Base-by-base conservation (phyloP, 1,140 invertebrate species). In the Anoplophora glabripennis region DNA sequence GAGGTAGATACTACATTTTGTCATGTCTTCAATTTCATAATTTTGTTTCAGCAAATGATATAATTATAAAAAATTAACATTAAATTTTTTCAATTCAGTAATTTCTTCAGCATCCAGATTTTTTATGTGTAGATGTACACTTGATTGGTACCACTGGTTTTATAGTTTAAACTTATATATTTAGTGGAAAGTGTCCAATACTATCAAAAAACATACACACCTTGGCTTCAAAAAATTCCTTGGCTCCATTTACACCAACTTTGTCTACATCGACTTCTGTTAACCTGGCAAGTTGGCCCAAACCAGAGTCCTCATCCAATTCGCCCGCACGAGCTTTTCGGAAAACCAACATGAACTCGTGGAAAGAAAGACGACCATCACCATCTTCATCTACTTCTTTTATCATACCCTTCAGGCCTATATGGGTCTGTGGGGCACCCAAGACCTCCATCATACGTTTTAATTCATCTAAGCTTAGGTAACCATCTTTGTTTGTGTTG, bases 391-490 rank as follows among this genome's bases (percentile, higher is more conserved):
- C 94, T 11, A 96, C 90, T 78, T 94, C 91, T 57, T 89, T 84
- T 65, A 98, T 97, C 94, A 98, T 98, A 35, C 86, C 86, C 73
- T 97, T 97, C 5, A 98, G 80, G 0, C 89, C 90, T 3, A 98
- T 78, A 78, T 98, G 94, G 7, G 94, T 98, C 76, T 97, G 94
- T 10, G 94, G 93, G 8, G 90, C 93, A 14, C 90, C 92, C n/a
- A 98, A 77, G 44, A 92, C 89, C 75, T 98, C 94, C 94, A 97
- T 98, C 93, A 97, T 96, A 9, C 86, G 77, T 75, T 98, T 98
- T 41, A 98, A 75, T 74, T 98, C 94, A 40, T 83, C 83, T 40
- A 97, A 76, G 77, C 94, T 92, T 52, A 98, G 82, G 70, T 83
- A 96, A 36, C 92, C 92, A 75, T 96, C 94, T 48, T 83, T 84